Base-by-base conservation (phyloP, 2,888 invertebrate species). In the Melieria omissa region DNA sequence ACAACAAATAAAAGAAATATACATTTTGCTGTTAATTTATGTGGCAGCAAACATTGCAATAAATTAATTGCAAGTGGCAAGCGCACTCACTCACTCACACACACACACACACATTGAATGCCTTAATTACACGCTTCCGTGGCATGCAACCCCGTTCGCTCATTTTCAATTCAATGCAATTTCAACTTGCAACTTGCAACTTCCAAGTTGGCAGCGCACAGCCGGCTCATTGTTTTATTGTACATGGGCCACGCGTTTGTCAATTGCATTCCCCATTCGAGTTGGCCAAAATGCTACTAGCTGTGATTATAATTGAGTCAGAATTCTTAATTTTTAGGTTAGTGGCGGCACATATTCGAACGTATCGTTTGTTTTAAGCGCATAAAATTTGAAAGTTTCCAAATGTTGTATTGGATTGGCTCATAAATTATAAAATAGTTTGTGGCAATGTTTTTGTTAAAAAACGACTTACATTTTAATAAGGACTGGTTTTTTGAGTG, bases 271-370 rank as follows among this genome's bases (percentile, higher is more conserved):
- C 61, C 9, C 61, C 9, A 52, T 52, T 52, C 52, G 14, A n/a
- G 52, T 16, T 41, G 41, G 29, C 29, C 29, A 29, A 29, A 29
- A 29, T 29, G 29, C 29, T 29, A 29, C 29, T 29, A 29, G 29
- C 29, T 29, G 29, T 3, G 29, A 29, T 29, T 29, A 29, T 29
- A 29, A 29, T 29, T 29, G 10, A 42, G 60, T 4, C 63, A 78
- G 80, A 80, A 80, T 81, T 72, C 61, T 76, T 81, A 81, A 80
- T 81, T 81, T 81, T 76, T 80, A 74, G 82, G 80, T 81, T 81
- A 80, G 74, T 76, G 76, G 78, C 77, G 78, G 73, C 70, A 70
- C 74, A 41, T 47, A 14, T 9, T 57, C n/a, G n/a, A 29, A 29
- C 29, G 29, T 29, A 29, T 29, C 29, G 29, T 29, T 29, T 29